Base-by-base conservation (phyloP, 2,888 invertebrate species). In the Meteorus cinctellus region DNA sequence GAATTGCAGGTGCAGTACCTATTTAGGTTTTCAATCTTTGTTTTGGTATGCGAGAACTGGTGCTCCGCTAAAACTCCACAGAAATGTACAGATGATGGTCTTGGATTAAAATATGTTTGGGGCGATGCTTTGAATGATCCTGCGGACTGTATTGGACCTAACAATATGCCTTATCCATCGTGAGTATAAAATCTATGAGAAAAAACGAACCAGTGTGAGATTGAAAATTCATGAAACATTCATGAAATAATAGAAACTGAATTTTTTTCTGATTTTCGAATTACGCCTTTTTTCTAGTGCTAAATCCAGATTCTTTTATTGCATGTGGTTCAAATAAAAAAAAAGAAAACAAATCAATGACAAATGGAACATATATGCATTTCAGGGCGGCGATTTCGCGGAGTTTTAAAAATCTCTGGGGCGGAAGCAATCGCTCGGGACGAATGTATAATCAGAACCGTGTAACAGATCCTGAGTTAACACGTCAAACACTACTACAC, bases 121-220 rank as follows among this genome's bases (percentile, higher is more conserved):
- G 97, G 97, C 24, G 96, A 97, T 89, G 97, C 97, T 8, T 90
- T 97, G 67, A 93, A 93, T 81, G 96, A 95, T 88, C 92, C 94
- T 8, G 90, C 91, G 29, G 94, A 96, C 85, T 96, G 96, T 83
- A 89, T 95, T 72, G 97, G 97, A 27, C 97, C 97, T 6, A 95
- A 96, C 85, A 94, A 96, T 82, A 90, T 93, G 82, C 94, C 95
- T 72, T 97, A 97, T 91, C 97, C 97, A 78, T 93, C 94, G 97
- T 96, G 91, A 91, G 91, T 90, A 82, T 41, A 14, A 29, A 4
- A 16, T 24, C 36, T 59, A 45, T 41, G 8, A n/a, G 16, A 1
- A 62, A n/a, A 1, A 27, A 8, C 8, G 34, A 6, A 34, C 34
- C 8, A 34, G 5, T 34, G 8, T 34, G 34, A 4, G 34, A 34